phyloP scores from a whole-genome alignment of 2,888 invertebrate genomes.

The Mythimna vitellina region DNA sequence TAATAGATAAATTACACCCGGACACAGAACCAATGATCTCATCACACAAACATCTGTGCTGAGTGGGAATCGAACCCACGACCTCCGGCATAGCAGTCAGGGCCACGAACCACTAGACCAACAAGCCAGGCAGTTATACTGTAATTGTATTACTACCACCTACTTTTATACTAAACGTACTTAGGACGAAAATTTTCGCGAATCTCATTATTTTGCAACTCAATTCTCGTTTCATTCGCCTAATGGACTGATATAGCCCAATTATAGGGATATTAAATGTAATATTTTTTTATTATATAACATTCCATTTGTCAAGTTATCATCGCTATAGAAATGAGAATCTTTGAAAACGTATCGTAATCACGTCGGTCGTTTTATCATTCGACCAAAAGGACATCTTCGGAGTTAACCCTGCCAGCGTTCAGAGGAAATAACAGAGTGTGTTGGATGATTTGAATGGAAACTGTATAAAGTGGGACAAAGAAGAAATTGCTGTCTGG shows the following conservation, averaged over 20 bases:
- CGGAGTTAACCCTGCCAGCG: conserved; percentile 23
- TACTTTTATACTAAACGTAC: conserved; percentile 22
- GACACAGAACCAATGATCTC: too few species aligned
- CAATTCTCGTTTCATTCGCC: conserved; percentile 72
- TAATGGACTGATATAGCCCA: conserved; percentile 76
- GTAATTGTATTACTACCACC: conserved; percentile 50
- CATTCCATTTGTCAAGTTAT: conserved; percentile 64
- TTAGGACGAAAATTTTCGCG: conserved; percentile 41
- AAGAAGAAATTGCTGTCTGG: conserved; percentile 44
- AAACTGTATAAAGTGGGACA: conserved; percentile 47
- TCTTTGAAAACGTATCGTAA: conserved; percentile 44
- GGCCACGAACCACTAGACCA: too few species aligned
- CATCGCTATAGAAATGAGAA: conserved; percentile 63
- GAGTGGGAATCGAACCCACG: too few species aligned
- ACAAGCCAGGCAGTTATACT: conserved; percentile 24
- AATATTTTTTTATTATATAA: conserved; percentile 62
- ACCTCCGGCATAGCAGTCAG: too few species aligned
- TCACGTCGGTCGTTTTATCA: conserved; percentile 33
- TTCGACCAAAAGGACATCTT: conserved; percentile 30
- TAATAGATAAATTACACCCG: too few species aligned
- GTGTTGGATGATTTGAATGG: conserved; percentile 48
- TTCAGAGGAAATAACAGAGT: conserved; percentile 46
- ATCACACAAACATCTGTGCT: too few species aligned
- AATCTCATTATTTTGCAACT: conserved; percentile 71
- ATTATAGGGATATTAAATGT: conserved; percentile 71